Base-by-base conservation (phyloP, 1,140 invertebrate genomes). In the Drosophila baimaii region DNA sequence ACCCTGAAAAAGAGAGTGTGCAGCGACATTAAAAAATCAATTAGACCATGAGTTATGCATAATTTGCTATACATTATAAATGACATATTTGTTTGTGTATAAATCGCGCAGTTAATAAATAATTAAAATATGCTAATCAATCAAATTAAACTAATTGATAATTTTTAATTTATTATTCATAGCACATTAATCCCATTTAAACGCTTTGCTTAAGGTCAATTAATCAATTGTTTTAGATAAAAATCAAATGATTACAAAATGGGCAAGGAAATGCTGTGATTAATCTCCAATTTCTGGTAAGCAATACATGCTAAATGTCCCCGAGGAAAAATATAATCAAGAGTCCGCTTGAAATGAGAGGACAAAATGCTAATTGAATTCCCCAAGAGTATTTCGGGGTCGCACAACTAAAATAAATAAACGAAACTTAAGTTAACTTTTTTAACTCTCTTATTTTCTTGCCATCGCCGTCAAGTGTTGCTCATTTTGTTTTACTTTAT, bases 401-500 rank as follows among this genome's bases (percentile, higher is more conserved):
- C 25, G 58, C 13, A 12, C 9, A 39, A 64, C 35, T 33, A 23
- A 44, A 43, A 39, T n/a, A 66, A 31, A 66, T 35, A 56, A 46
- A 33, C 19, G 19, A 47, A 71, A 58, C 65, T 41, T 71, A 15
- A 21, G 41, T 27, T 41, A 51, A 54, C 54, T 55, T 39, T 25
- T 64, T 29, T 46, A 51, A 47, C 35, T 35, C 59, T 56, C 49
- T 35, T 33, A 55, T 55, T 33, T 68, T 29, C 19, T 10, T 15
- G 39, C 13, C 43, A 33, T 54, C 44, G 51, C 33, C 74, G 51
- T 77, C 56, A 77, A 77, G 75, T 77, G 73, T 70, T 70, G 64
- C 65, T 77, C 75, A 77, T 77, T 77, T 77, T 77, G 43, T 62
- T 77, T 77, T 77, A 77, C 75, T 77, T 77, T 62, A 77, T 70